phyloP scores from a whole-genome alignment of 1,140 invertebrate species.

The Hyphantria cunea region DNA sequence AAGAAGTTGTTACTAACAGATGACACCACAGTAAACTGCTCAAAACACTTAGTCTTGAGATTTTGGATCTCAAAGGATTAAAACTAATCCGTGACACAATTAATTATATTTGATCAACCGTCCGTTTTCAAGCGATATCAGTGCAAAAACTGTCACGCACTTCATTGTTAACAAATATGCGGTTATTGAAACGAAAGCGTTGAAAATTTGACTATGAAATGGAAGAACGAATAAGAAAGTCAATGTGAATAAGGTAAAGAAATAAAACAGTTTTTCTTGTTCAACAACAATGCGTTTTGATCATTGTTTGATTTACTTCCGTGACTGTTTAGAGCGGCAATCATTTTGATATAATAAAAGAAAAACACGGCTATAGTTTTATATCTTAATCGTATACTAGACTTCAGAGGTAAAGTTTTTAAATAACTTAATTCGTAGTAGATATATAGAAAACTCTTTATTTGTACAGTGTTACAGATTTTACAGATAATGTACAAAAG shows the following conservation, averaged over 20 bases:
- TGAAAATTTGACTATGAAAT: conserved; percentile 58
- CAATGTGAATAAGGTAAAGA: conserved; percentile 31
- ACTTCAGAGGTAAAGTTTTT: not conserved
- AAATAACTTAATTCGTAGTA: too few relatives aligned
- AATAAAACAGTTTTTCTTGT: conserved; percentile 31
- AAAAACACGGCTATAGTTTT: not conserved
- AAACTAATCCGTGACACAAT: conserved; percentile 12
- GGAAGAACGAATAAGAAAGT: conserved; percentile 63
- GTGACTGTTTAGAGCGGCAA: conserved; percentile 5
- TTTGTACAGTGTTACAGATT: too few relatives aligned
- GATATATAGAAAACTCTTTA: too few relatives aligned
- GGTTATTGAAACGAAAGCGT: conserved; percentile 61
- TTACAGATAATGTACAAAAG: too few relatives aligned
- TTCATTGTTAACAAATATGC: conserved; percentile 58
- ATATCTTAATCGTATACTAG: not conserved
- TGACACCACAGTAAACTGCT: not conserved
- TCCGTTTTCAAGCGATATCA: conserved; percentile 4
- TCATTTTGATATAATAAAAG: not conserved
- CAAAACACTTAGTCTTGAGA: not conserved
- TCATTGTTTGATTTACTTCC: conserved; percentile 30
- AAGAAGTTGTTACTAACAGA: too few relatives aligned
- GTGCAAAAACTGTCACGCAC: conserved; percentile 46
- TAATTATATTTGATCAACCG: conserved; percentile 17
- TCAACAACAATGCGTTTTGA: conserved; percentile 28
- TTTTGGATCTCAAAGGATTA: conserved; percentile 11